Conservation (phyloP, 1,140 invertebrate species). For the Gonioctena quinquepunctata region DNA sequence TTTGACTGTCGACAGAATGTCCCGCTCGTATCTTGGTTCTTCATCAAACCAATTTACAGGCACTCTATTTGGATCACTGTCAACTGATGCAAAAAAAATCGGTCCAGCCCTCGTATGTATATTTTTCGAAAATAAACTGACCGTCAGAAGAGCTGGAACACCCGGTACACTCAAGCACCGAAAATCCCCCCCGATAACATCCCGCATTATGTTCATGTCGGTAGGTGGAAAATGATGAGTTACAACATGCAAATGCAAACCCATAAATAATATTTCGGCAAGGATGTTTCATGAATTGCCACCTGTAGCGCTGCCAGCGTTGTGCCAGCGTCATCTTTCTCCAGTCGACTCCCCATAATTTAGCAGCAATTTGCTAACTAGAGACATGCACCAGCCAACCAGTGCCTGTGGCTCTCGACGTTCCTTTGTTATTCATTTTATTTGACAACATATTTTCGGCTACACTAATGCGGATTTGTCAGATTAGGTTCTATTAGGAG, state of each 20-base stretch:
- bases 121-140: no score
- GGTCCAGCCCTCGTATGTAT: no score
- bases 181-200: no score
- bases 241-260: neutral
- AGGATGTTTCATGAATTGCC: neutral
- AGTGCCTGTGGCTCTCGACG: neutral
- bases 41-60: no score
- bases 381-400: neutral
- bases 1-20: no score
- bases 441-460: neutral
- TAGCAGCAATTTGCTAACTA: neutral
- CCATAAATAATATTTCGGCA: conserved; percentile 1
- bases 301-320: conserved; percentile 2
- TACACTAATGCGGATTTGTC: no score
- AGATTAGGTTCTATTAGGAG: no score
- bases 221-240: conserved; percentile 7
- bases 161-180: no score
- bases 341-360: neutral
- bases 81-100: no score
- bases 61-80: no score
- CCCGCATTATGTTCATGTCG: neutral
- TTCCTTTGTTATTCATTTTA: neutral
- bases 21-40: no score
- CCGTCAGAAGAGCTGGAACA: no score
- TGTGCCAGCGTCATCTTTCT: neutral